Evolutionary conservation across 2,888 invertebrate genomes (phyloP).

Genomic region (Oligia latruncula): DNA sequence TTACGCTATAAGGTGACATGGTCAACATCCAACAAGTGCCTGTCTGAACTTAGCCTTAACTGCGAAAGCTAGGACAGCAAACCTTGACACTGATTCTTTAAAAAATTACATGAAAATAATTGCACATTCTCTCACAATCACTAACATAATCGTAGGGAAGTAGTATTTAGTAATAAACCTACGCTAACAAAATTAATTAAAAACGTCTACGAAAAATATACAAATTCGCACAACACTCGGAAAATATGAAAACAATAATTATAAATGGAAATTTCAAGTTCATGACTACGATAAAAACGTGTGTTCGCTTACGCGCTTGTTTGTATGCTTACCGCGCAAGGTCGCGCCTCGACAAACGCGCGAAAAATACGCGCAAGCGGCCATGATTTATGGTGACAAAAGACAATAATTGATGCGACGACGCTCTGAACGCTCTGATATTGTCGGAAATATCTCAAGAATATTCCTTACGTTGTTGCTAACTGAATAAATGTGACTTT

Average conservation of each 20-base stretch:
- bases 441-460: conserved; percentile 40
- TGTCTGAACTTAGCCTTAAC: conserved; percentile 26
- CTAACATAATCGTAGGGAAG: conserved; percentile 22
- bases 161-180: conserved; percentile 18
- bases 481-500: conserved; percentile 35
- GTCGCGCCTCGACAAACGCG: conserved; percentile 50
- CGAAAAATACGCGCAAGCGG: conserved; percentile 56
- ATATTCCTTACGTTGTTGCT: conserved; percentile 32
- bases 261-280: conserved; percentile 60
- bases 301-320: conserved; percentile 22
- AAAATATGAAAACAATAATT: conserved; percentile 57
- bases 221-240: conserved; percentile 30
- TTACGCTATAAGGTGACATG: not conserved
- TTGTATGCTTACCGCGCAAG: conserved; percentile 57
- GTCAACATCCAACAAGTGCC: not conserved
- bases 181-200: conserved; percentile 22
- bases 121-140: conserved; percentile 17
- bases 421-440: conserved; percentile 55
- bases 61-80: conserved; percentile 36
- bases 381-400: conserved; percentile 61
- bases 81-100: conserved; percentile 46
- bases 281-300: conserved; percentile 53
- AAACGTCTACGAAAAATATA: not conserved
- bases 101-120: conserved; percentile 31
- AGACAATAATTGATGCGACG: conserved; percentile 65